Evolutionary conservation across 2,113 vertebrate genomes (phyloP), one percentile per base, ranked within the genome.

Genomic region (Ginglymostoma cirratum): DNA sequence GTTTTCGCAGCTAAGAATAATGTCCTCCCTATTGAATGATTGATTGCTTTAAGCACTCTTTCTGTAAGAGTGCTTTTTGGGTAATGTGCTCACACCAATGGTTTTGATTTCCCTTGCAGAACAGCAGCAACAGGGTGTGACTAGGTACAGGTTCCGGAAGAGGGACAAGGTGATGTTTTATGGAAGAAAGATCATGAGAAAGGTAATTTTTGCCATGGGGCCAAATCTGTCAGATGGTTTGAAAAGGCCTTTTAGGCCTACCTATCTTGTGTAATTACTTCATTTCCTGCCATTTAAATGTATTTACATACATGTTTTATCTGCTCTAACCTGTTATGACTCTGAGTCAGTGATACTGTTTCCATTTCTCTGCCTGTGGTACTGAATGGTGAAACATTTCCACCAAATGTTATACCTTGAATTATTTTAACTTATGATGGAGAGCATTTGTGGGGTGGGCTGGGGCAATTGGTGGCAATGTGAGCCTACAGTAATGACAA

Each of bases 111-210:
- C 15, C 96, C 3, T 97, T 97, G 21, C 96, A 99, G 98, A 97
- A 95, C 97, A 97, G 80, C 97, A 96, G 1, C 98, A 98, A 96
- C 97, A 98, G 0, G 98, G 97, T 0, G 96, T 96, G 42, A 98
- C 98, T 80, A 98, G 98, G 92, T 99, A 99, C 97, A 97, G 99
- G 34, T 99, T 99, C 96, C 98, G 98, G 96, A 99, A 99, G 97
- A 98, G 98, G 96, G 98, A 99, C 97, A 99, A 99, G 96, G 98
- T 99, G 78, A 97, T 99, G 98, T 99, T 99, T 97, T 99, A 99
- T 0, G 99, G 99, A 27, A 97, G 99, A 78, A 99, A 99, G 97
- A 99, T 99, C 96, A 99, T 99, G 98, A 98, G 99, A 96, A 99
- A 99, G 98, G 98, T 99, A 96, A 96, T 95, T 85, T 48, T 72